Conservation (phyloP, 2,113 vertebrate genomes). For the Trochalopteron elliotii region DNA sequence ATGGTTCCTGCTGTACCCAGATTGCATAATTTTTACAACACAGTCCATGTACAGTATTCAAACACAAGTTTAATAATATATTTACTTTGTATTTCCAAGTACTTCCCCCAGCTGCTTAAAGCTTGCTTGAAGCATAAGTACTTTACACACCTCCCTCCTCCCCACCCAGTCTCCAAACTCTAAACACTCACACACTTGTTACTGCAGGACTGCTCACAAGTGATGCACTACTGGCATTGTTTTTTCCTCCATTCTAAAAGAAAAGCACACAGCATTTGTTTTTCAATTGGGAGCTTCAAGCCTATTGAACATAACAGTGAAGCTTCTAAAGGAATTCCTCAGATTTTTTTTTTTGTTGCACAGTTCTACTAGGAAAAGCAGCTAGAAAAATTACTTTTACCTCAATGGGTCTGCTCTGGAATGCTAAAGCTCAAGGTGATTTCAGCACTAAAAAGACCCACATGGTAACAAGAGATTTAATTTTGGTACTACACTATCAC, state of each 20-base stretch:
- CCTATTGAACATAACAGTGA: background rate
- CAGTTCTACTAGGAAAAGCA: background rate
- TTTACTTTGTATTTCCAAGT: background rate
- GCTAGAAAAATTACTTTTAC: background rate
- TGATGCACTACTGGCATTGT: constrained; percentile 24
- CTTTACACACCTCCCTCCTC: background rate
- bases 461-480: background rate
- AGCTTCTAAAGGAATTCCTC: background rate
- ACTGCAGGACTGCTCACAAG: constrained; percentile 43
- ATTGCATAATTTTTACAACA: background rate
- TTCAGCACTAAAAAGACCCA: background rate
- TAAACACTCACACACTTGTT: constrained; percentile 47
- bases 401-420: background rate
- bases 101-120: background rate
- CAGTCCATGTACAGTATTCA: background rate
- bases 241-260: constrained; percentile 57
- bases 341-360: background rate
- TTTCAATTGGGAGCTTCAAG: constrained; percentile 19
- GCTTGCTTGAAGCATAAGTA: background rate
- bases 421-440: background rate
- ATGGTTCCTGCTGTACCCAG: background rate
- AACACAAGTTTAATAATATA: background rate
- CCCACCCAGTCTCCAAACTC: constrained; percentile 17
- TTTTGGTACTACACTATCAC: background rate
- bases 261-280: constrained; percentile 51